phyloP scores from a whole-genome alignment of 2,797 vertebrate genomes.

The Alfaro cultratus region DNA sequence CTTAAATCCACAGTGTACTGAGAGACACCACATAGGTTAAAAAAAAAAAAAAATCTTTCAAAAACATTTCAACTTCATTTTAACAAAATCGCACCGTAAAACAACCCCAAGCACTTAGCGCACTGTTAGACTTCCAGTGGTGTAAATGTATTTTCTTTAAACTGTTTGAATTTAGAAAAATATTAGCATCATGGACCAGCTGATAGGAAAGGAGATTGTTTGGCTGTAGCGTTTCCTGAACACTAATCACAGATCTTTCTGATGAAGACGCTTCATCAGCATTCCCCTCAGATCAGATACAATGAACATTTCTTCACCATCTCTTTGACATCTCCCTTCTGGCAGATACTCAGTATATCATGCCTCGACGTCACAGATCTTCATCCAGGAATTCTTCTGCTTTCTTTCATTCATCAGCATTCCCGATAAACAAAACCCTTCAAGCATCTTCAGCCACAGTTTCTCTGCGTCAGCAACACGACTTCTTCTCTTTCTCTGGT shows the following conservation, averaged over 20 bases:
- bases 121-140: neutral
- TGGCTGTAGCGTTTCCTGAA: conserved; percentile 18
- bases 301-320: neutral
- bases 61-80: conserved; percentile 1
- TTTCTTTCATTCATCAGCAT: conserved; percentile 1
- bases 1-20: conserved; percentile 13
- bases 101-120: neutral
- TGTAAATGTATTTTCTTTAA: neutral
- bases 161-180: neutral
- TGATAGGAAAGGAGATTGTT: conserved; percentile 1
- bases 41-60: conserved; percentile 7
- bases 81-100: neutral
- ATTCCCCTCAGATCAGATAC: neutral
- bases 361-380: neutral
- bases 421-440: neutral
- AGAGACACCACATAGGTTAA: conserved; percentile 15
- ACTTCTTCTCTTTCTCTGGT: conserved; percentile 74
- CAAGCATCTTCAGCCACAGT: neutral
- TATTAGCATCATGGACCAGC: neutral
- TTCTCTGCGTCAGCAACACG: conserved; percentile 66
- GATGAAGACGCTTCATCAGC: neutral
- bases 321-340: conserved; percentile 3
- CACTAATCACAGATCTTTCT: conserved; percentile 29
- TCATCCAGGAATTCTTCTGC: neutral
- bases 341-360: neutral